Base-by-base conservation (phyloP, 2,113 vertebrate genomes). In the Gallinago jamesoni region DNA sequence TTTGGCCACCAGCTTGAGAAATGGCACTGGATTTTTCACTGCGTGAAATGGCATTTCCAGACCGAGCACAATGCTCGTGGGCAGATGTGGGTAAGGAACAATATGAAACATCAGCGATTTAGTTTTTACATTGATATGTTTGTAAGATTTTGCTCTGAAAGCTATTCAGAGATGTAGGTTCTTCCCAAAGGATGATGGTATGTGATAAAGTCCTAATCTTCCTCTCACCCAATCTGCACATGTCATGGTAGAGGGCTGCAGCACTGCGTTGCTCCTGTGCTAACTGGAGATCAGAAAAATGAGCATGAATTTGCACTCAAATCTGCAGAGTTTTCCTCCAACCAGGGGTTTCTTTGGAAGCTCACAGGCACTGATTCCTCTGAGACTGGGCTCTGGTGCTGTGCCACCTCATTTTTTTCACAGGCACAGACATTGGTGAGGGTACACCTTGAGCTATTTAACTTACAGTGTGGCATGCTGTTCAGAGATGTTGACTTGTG, bases 401-500 rank as follows among this genome's bases (percentile, higher is more conserved):
- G 33, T 30, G 45, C 45, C 37, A 78, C 31, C 55, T 47, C 47
- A 25, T 28, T 30, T 50, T 41, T 52, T 24, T 53, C 77, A 73
- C 47, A 77, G 55, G 23, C 53, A 60, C n/a, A 53, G 59, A 23
- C 52, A 14, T 0, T 28, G 62, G 30, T 4, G 47, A 77, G 48
- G 69, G 31, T 33, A 47, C 35, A 83, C 41, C 45, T 75, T 21
- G 27, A 77, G 39, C 62, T 33, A 3, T 24, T 76, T 45, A 19
- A 98, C 99, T 98, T 96, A 99, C 99, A 97, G 82, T 7, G 96
- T 53, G 60, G 92, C 70, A 27, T 83, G 66, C 25, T 97, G 93
- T 72, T 98, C 95, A 13, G 98, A 98, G 85, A 99, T 12, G 56
- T 98, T 98, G 95, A 99, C 80, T 28, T 98, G 92, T 6, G 98